Percentiles rank a stretch among this genome's conserved stretches.
These are phyloP conservation scores for Glomeris maerens DNA, from an alignment of 1,140 invertebrate genomes.

Conservation along the genomic window DNA sequence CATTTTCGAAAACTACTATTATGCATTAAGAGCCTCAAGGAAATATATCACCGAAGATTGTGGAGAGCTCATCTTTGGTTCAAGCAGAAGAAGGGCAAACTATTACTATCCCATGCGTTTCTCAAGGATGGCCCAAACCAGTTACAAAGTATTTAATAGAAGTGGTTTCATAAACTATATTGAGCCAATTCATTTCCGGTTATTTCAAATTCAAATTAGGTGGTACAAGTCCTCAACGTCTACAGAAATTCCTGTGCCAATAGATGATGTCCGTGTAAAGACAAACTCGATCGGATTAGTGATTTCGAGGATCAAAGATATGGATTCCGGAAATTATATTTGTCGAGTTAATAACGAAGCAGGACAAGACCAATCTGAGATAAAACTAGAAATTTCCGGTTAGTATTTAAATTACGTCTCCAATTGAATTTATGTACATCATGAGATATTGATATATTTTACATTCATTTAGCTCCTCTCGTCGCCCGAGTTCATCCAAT, in stretches of 20 bases:
- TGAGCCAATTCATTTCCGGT: background rate
- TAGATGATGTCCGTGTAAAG: background rate
- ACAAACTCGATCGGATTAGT: background rate
- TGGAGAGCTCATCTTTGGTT: background rate
- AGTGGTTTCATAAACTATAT: background rate
- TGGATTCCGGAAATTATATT: conserved; percentile 25
- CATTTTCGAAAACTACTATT: background rate
- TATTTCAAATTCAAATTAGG: background rate
- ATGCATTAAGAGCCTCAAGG: conserved; percentile 2
- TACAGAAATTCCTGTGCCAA: background rate
- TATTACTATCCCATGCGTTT: background rate
- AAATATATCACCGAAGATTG: conserved; percentile 1
- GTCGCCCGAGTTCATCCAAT: no score
- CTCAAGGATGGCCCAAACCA: background rate
- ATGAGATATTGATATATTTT: no score
- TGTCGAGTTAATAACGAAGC: conserved; percentile 30
- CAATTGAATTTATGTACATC: no score
- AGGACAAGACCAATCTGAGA: conserved; percentile 31
- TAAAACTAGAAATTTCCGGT: conserved; percentile 35
- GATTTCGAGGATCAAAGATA: background rate
- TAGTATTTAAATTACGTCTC: conserved; percentile 22
- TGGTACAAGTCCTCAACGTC: background rate
- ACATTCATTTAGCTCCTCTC: no score
- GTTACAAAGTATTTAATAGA: background rate
- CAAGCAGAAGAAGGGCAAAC: background rate